Conservation (phyloP, 2,113 vertebrate genomes). For the Crotalus tigris region DNA sequence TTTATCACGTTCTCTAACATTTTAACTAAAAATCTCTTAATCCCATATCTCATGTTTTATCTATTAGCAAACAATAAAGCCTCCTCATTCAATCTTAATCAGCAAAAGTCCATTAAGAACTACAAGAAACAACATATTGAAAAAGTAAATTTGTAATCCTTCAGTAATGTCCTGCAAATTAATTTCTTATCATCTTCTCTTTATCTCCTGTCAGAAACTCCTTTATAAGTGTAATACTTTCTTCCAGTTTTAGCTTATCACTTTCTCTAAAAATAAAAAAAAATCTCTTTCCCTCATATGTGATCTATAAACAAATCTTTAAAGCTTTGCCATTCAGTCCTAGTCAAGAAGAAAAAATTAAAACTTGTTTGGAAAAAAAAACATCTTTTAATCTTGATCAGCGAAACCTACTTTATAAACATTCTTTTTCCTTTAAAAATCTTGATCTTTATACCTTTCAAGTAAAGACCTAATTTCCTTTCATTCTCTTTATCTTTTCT, state of each 20-base stretch:
- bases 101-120: not conserved
- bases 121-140: not conserved
- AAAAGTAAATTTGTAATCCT: not conserved
- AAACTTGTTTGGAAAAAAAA: not conserved
- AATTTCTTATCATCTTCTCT: too few species aligned
- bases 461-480: not conserved
- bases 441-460: not conserved
- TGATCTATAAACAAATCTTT: not conserved
- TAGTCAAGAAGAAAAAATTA: not conserved
- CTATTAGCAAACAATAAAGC: not conserved
- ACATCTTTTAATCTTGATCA: not conserved
- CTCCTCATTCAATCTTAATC: not conserved
- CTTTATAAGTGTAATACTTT: not conserved
- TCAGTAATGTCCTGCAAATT: not conserved
- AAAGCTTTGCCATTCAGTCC: not conserved
- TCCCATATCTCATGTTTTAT: not conserved
- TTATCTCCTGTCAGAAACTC: not conserved
- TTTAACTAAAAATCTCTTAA: too few species aligned
- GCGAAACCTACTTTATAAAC: not conserved
- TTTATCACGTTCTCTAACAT: too few species aligned
- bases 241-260: not conserved
- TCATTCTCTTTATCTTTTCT: not conserved
- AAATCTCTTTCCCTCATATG: not conserved
- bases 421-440: not conserved
- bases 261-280: not conserved